phyloP scores from a whole-genome alignment of 2,888 invertebrate species.

The Therioaphis trifolii region DNA sequence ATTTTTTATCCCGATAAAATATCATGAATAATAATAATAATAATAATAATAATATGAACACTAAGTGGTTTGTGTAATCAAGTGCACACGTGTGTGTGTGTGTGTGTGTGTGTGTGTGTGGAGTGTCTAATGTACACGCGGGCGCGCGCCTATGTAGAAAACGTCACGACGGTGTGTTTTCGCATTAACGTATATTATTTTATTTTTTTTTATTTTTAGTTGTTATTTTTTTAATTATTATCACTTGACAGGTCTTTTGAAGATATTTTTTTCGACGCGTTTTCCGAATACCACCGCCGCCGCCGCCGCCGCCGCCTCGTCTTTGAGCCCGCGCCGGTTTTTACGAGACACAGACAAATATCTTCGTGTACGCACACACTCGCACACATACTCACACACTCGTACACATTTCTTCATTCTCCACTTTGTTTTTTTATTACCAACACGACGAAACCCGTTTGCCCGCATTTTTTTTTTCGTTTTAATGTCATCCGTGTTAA shows the following conservation, averaged over 20 bases:
- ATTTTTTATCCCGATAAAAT: no score
- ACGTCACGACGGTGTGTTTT: conserved; percentile 27
- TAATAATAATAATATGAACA: not conserved
- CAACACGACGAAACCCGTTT: conserved; percentile 55
- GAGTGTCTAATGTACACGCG: no score
- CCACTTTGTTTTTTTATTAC: conserved; percentile 54
- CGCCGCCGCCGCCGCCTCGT: not conserved
- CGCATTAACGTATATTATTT: conserved; percentile 17
- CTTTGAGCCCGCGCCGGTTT: conserved; percentile 53
- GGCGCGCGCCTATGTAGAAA: no score
- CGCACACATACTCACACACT: not conserved
- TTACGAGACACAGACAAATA: conserved; percentile 42
- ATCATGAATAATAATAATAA: no score
- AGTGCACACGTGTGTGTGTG: conserved; percentile 1
- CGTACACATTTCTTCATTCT: conserved; percentile 21
- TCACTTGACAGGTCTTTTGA: conserved; percentile 43
- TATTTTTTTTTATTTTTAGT: not conserved
- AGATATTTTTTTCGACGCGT: conserved; percentile 34
- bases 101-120: not conserved
- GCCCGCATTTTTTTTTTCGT: conserved; percentile 56
- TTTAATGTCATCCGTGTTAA: conserved; percentile 60
- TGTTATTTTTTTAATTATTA: conserved; percentile 33
- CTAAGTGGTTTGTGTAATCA: conserved; percentile 52
- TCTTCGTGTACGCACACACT: conserved; percentile 5
- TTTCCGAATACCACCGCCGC: conserved; percentile 29